Evolutionary conservation across 2,797 vertebrate genomes (phyloP), one percentile per base, ranked within the genome.

Genomic region (Paguma larvata): DNA sequence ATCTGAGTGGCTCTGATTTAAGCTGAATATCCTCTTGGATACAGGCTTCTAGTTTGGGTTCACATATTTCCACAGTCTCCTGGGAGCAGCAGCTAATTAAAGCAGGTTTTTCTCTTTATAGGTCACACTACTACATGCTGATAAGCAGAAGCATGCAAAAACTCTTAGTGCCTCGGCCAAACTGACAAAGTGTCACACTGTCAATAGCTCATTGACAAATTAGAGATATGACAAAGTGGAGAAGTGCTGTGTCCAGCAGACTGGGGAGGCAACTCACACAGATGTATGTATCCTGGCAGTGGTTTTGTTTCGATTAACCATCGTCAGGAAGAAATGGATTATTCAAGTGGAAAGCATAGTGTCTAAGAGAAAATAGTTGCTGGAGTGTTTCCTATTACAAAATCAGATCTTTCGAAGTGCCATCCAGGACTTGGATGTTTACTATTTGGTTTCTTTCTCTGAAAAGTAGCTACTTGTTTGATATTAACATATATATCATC

Each of bases 301-400:
- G 75, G 25, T 75, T 78, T 85, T 32, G 19, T 25, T 85, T 72
- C 51, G 30, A 38, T 92, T 84, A 94, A 94, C 38, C 13, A 65
- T 30, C 23, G 7, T 34, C 14, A 9, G 5, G 63, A 92, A 30
- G 19, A 89, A 92, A 65, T n/a, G 5, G 27, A 82, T 87, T 92
- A 62, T 68, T 72, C 53, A 88, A 75, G 27, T 53, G 53, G 8
- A 11, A 87, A 80, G 19, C 30, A 88, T 13, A 46, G 13, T 63
- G 1, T 92, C 21, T 87, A 67, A 34, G 23, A 96, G 25, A 95
- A 92, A 89, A 48, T 79, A 41, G 15, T 34, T 93, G 91, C 48
- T 91, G 67, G 7, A 94, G 15, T 7, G 62, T 73, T 38, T n/a
- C 0, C 46, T 13, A 84, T 92, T 30, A 68, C 19, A 87, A 83